Evolutionary conservation across 2,888 invertebrate species (phyloP).

Genomic region (Lasioglossum pauxillum): DNA sequence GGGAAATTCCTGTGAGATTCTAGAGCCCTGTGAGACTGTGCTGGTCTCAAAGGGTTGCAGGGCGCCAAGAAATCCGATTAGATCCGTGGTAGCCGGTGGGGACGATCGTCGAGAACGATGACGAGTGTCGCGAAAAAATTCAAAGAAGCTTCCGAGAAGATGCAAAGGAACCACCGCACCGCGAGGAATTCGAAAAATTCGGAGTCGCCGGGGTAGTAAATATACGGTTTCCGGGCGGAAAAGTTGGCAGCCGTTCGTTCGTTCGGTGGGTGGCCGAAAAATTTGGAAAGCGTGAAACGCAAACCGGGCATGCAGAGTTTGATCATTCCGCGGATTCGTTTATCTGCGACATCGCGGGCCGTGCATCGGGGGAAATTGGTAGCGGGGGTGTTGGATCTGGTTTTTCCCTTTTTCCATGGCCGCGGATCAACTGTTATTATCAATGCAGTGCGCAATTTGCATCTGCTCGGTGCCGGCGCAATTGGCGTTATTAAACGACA

Average conservation of each 20-base stretch:
- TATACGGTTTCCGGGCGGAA: neutral
- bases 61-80: conserved; percentile 13
- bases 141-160: neutral
- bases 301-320: neutral
- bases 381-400: neutral
- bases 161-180: neutral
- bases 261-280: neutral
- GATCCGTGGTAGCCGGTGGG: neutral
- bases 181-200: neutral
- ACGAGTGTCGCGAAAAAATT: neutral
- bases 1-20: neutral
- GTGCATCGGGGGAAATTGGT: neutral
- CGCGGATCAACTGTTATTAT: conserved; percentile 50
- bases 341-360: conserved; percentile 6
- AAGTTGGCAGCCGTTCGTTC: neutral
- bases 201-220: neutral
- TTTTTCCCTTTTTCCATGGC: conserved; percentile 20
- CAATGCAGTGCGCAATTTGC: conserved; percentile 53
- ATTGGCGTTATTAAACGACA: conserved; percentile 53
- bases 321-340: conserved; percentile 14
- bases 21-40: neutral
- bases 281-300: neutral
- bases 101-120: neutral
- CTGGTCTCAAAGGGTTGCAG: neutral
- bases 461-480: conserved; percentile 31